phyloP scores from a whole-genome alignment of 2,888 invertebrate genomes.

The Prosopocoilus inquinatus region DNA sequence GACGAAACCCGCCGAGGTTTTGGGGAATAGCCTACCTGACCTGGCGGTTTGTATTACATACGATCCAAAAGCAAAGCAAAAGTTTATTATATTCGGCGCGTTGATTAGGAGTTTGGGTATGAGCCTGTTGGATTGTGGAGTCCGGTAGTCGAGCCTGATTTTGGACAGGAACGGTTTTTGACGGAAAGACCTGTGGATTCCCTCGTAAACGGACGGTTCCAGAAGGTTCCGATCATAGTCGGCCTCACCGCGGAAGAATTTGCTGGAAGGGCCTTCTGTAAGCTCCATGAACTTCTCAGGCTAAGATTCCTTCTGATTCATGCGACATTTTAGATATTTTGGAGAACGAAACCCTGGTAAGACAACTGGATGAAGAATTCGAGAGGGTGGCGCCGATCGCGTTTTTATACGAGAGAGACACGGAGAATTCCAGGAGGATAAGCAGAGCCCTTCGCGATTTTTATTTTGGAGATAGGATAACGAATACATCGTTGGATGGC shows the following conservation, averaged over 20 bases:
- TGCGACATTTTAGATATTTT: too few species aligned
- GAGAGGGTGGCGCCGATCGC: conserved; percentile 62
- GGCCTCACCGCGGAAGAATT: conserved; percentile 67
- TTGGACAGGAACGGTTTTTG: conserved; percentile 64
- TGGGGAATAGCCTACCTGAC: conserved; percentile 52
- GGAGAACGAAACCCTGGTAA: background rate
- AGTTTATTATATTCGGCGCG: background rate
- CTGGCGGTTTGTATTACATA: conserved; percentile 53
- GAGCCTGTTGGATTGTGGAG: conserved; percentile 58
- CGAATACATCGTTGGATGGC: conserved; percentile 42
- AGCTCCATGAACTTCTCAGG: conserved; percentile 36
- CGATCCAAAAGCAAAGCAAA: background rate
- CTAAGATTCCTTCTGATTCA: background rate
- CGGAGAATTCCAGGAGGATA: conserved; percentile 53
- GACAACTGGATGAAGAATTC: conserved; percentile 49
- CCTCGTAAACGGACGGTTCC: conserved; percentile 56
- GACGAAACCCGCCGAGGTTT: conserved; percentile 52
- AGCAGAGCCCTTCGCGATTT: conserved; percentile 54
- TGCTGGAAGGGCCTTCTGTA: conserved; percentile 60
- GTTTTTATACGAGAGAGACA: conserved; percentile 60
- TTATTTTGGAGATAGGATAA: conserved; percentile 52
- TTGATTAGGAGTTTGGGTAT: conserved; percentile 52
- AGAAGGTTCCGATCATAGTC: conserved; percentile 61
- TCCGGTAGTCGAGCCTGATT: conserved; percentile 64
- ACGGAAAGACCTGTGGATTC: conserved; percentile 57